Conservation (phyloP, 30 jellyfish, hydroid and myxozoan species). For the Aurelia aurita region DNA sequence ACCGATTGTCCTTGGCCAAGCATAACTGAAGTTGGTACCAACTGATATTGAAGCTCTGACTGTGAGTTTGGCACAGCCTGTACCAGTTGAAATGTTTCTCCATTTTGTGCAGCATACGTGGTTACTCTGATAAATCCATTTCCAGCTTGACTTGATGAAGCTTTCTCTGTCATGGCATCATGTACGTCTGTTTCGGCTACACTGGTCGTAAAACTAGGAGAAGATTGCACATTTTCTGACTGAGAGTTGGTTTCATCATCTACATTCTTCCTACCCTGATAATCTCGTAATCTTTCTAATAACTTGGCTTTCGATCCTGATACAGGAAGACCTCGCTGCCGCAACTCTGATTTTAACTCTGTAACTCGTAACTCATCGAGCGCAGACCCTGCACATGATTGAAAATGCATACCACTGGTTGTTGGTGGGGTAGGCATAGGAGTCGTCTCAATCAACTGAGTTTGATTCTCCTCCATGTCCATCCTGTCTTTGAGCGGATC, state of each 20-base stretch:
- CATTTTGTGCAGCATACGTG: constrained; percentile 81
- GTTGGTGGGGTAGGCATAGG: constrained; percentile 15
- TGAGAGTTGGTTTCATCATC: constrained; percentile 6
- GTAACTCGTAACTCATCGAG: constrained; percentile 91
- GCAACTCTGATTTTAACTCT: constrained; percentile 78
- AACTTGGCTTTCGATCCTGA: constrained; percentile 92
- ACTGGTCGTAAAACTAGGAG: constrained; percentile 6
- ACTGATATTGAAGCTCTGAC: constrained; percentile 58
- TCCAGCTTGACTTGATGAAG: constrained; percentile 35
- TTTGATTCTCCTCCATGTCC: constrained; percentile 44
- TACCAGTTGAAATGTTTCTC: constrained; percentile 87
- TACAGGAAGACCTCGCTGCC: constrained; percentile 90
- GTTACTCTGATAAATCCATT: constrained; percentile 74
- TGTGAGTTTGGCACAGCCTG: constrained; percentile 82
- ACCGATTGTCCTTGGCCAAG: constrained; percentile 44
- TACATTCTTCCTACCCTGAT: constrained; percentile 54
- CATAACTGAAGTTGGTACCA: constrained; percentile 52
- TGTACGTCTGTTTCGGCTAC: constrained; percentile 15
- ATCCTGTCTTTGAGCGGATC: constrained; percentile 54
- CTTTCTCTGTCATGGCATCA: background rate
- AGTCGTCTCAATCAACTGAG: background rate
- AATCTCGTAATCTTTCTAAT: constrained; percentile 81
- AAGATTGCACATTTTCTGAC: background rate
- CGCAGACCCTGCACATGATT: constrained; percentile 15
- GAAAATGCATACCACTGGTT: constrained; percentile 37